A percentile compares a stretch with the other conserved stretches of the same genome.
These are phyloP conservation scores for Parapristionchus giblindavisi DNA, from an alignment of 2,888 invertebrate genomes.

Conservation along the genomic window DNA sequence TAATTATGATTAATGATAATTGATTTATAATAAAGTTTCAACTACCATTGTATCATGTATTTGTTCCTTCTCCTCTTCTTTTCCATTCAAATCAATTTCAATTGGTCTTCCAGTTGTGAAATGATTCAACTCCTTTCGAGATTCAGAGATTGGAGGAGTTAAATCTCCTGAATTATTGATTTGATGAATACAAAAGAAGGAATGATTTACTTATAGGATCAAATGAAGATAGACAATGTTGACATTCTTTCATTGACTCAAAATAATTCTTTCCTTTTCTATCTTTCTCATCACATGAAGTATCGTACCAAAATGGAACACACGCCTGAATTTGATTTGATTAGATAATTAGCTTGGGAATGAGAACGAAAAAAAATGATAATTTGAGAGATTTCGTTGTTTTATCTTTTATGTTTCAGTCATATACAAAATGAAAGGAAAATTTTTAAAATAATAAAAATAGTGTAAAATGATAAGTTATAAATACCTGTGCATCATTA, in stretches of 20 bases:
- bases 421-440: too few species aligned
- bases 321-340: slow-evolving; percentile 48
- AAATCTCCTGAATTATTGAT: slow-evolving; percentile 22
- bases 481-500: slow-evolving; percentile 41
- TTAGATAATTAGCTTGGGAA: slow-evolving; percentile 1
- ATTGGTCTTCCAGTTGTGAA: slow-evolving; percentile 16
- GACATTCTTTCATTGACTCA: slow-evolving; percentile 43
- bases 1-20: too few species aligned
- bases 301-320: slow-evolving; percentile 67
- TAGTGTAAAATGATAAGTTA: neutral
- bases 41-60: slow-evolving; percentile 1
- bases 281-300: slow-evolving; percentile 53
- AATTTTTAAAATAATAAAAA: too few species aligned
- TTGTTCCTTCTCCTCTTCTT: slow-evolving; percentile 2
- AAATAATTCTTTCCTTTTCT: slow-evolving; percentile 52
- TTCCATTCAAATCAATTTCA: neutral
- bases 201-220: slow-evolving; percentile 19
- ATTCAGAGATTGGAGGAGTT: slow-evolving; percentile 17
- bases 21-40: too few species aligned
- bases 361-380: too few species aligned
- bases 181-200: neutral
- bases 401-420: too few species aligned
- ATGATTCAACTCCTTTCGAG: slow-evolving; percentile 12
- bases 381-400: too few species aligned
- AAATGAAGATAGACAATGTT: slow-evolving; percentile 38